Evolutionary conservation across 53 echinoderm and acorn worm species (phyloP).

Genomic region (Mesocentrotus franciscanus): DNA sequence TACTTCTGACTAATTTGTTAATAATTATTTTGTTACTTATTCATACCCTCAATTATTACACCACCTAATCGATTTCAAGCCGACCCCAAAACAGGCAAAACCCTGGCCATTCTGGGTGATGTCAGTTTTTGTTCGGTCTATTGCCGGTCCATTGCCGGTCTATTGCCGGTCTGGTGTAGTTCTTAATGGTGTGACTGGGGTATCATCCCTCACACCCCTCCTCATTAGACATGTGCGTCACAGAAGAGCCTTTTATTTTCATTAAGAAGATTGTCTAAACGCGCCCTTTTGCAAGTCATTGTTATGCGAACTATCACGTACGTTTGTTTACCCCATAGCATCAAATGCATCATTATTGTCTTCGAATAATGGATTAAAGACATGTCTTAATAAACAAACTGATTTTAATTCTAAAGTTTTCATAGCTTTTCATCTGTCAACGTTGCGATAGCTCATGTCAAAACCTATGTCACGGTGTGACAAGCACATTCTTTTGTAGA

Average conservation of each 20-base stretch:
- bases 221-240: too few species aligned
- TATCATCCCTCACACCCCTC: too few species aligned
- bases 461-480: background rate
- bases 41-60: too few species aligned
- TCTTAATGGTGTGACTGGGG: too few species aligned
- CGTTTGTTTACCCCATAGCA: background rate
- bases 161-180: too few species aligned
- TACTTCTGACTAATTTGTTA: too few species aligned
- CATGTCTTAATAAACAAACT: slow-evolving; percentile 31
- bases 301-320: slow-evolving; percentile 28
- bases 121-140: too few species aligned
- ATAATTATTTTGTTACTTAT: too few species aligned
- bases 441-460: slow-evolving; percentile 1
- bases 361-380: background rate
- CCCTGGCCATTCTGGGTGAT: too few species aligned
- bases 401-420: background rate
- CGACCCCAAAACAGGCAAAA: too few species aligned
- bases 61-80: too few species aligned
- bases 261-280: background rate
- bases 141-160: too few species aligned
- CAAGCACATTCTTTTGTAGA: background rate
- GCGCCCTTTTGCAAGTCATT: background rate
- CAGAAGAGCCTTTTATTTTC: background rate
- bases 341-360: background rate
- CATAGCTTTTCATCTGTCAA: background rate